Conservation (phyloP, 2,888 invertebrate species). For the Apodemia mormo region DNA sequence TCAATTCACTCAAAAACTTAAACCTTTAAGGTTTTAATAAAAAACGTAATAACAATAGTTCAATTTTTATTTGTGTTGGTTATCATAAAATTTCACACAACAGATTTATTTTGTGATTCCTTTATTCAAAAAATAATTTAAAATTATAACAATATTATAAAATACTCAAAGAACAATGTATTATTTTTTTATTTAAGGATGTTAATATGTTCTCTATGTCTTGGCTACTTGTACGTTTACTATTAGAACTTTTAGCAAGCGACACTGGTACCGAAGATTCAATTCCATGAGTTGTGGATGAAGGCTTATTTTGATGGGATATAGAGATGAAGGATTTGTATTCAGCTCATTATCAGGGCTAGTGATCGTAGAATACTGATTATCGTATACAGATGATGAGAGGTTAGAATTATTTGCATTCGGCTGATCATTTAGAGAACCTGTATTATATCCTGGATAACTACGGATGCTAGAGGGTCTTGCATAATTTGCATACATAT, state of each 20-base stretch:
- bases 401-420: slow-evolving; percentile 21
- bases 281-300: slow-evolving; percentile 17
- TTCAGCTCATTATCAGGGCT: too few species aligned
- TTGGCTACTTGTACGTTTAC: background rate
- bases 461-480: slow-evolving; percentile 32
- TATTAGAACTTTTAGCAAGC: background rate
- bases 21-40: too few species aligned
- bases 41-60: background rate
- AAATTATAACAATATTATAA: too few species aligned
- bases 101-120: too few species aligned
- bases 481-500: slow-evolving; percentile 28
- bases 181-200: background rate
- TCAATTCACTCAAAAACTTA: too few species aligned
- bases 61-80: background rate
- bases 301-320: slow-evolving; percentile 25
- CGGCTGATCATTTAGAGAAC: too few species aligned
- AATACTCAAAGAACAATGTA: too few species aligned
- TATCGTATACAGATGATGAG: slow-evolving; percentile 20
- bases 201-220: background rate
- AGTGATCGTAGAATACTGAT: too few species aligned
- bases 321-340: too few species aligned
- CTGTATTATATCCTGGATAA: slow-evolving; percentile 31
- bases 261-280: slow-evolving; percentile 1
- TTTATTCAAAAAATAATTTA: too few species aligned
- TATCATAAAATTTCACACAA: too few species aligned